Conservation (phyloP, 1,140 invertebrate species). For the Gonatopus flavifemur region DNA sequence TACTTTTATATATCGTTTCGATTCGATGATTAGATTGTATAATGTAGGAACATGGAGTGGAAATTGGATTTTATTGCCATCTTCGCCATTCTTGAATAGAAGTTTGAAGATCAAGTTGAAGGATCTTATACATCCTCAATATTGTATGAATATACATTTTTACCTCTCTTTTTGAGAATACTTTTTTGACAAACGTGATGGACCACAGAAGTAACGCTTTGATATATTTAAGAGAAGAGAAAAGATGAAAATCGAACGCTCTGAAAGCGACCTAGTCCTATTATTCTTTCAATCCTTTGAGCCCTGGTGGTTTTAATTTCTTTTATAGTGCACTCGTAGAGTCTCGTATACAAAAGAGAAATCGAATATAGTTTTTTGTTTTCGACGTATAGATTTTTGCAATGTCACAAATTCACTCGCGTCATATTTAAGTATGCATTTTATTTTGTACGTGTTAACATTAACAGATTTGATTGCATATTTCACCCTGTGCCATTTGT, state of each 20-base stretch:
- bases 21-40: constrained; percentile 14
- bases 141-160: not conserved
- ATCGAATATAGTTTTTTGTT: constrained; percentile 1
- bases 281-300: constrained; percentile 12
- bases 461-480: too few species aligned
- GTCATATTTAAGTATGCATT: not conserved
- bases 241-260: not conserved
- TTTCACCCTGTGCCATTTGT: too few species aligned
- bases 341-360: not conserved
- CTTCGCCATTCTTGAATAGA: not conserved
- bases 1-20: not conserved
- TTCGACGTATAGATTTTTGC: not conserved
- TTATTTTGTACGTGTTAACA: not conserved
- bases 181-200: not conserved
- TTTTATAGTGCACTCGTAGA: not conserved
- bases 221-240: constrained; percentile 15
- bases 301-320: constrained; percentile 7
- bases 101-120: not conserved
- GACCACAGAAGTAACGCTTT: constrained; percentile 24
- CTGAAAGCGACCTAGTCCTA: constrained; percentile 4
- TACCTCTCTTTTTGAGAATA: not conserved
- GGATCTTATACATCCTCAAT: not conserved
- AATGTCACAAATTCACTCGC: not conserved
- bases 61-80: not conserved
- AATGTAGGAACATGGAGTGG: not conserved